phyloP scores from a whole-genome alignment of 1,140 invertebrate genomes.

The Drosophila erecta region DNA sequence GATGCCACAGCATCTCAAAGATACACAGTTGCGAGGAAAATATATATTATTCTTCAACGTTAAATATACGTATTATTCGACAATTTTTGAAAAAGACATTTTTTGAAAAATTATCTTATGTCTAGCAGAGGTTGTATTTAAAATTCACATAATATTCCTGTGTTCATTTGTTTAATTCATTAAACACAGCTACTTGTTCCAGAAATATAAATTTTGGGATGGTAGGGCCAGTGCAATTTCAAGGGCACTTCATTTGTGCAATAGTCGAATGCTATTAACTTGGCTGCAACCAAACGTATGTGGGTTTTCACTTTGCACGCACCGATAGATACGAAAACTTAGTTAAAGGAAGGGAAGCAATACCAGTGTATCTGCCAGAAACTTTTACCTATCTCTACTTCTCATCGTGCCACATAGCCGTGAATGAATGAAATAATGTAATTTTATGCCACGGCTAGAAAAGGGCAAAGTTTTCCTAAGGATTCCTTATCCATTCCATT shows the following conservation, averaged over 20 bases:
- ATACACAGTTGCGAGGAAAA: slow-evolving; percentile 12
- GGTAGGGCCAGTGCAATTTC: no score
- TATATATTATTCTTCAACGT: no score
- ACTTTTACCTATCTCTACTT: slow-evolving; percentile 35
- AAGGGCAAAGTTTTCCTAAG: slow-evolving; percentile 11
- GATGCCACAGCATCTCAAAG: slow-evolving; percentile 20
- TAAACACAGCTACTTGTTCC: no score
- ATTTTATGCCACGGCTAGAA: neutral
- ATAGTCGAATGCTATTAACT: slow-evolving; percentile 1
- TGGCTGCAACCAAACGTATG: neutral
- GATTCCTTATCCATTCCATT: slow-evolving; percentile 5
- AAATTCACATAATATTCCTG: no score
- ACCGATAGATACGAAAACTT: slow-evolving; percentile 11
- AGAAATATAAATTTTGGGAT: no score
- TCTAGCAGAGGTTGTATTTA: no score
- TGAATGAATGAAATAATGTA: slow-evolving; percentile 14
- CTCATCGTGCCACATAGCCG: slow-evolving; percentile 4
- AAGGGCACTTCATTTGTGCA: neutral
- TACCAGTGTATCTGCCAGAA: slow-evolving; percentile 20
- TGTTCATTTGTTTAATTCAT: no score
- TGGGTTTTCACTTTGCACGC: slow-evolving; percentile 15
- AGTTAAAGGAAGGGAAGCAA: neutral
- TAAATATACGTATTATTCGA: no score
- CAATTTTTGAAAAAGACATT: no score
- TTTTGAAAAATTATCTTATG: no score